These are phyloP conservation scores for Ceratosolen solmsi DNA, from an alignment of 1,140 invertebrate genomes.

Conservation along the genomic window DNA sequence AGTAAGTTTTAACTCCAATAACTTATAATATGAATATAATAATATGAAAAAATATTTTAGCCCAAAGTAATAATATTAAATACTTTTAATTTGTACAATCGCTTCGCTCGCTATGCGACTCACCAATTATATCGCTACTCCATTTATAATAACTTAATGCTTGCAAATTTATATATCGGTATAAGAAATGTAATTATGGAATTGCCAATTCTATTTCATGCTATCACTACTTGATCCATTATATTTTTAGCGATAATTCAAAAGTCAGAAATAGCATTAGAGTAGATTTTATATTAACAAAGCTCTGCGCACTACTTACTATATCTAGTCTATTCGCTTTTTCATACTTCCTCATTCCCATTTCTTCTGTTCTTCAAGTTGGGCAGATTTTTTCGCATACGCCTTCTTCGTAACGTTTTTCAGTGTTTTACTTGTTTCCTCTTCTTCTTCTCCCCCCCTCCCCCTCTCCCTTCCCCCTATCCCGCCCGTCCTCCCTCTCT, in stretches of 20 bases:
- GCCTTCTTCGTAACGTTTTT: constrained; percentile 35
- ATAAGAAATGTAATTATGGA: too few species aligned
- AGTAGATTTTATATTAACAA: not conserved
- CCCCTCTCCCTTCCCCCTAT: too few species aligned
- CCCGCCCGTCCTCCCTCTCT: constrained; percentile 5
- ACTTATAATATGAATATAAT: not conserved
- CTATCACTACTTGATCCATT: not conserved
- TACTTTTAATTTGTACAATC: too few species aligned
- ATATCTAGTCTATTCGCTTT: not conserved
- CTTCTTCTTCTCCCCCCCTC: not conserved
- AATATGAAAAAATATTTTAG: too few species aligned
- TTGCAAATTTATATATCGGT: too few species aligned
- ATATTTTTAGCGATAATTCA: not conserved
- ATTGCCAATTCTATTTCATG: not conserved
- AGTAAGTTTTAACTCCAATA: not conserved
- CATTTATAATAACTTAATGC: too few species aligned
- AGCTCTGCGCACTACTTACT: not conserved
- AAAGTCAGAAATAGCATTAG: not conserved
- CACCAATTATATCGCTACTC: too few species aligned
- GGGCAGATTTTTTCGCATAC: constrained; percentile 22
- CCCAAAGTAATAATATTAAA: too few species aligned
- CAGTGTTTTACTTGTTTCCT: constrained; percentile 10
- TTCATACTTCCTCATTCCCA: constrained; percentile 38
- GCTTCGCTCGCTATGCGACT: too few species aligned
- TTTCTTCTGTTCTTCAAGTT: constrained; percentile 46